These are phyloP conservation scores for Nipponacmea schrenckii DNA, from an alignment of 2,888 invertebrate genomes.

Conservation along the genomic window DNA sequence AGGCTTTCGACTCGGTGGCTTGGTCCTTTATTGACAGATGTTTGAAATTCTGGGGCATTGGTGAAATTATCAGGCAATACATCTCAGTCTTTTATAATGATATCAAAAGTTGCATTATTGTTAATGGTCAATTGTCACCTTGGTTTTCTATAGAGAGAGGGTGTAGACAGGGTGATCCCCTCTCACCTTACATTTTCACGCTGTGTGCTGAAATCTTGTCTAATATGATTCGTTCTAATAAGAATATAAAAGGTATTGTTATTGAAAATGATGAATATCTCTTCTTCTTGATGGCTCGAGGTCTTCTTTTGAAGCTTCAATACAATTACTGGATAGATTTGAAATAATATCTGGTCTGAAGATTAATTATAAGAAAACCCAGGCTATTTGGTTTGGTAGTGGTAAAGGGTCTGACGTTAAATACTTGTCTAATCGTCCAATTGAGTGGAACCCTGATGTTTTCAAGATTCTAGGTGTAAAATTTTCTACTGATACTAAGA, in stretches of 20 bases:
- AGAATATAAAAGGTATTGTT: not conserved
- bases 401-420: no score
- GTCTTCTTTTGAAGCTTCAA: not conserved
- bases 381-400: not conserved
- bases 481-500: not conserved
- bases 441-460: no score
- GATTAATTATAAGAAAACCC: no score
- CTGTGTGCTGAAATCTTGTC: not conserved
- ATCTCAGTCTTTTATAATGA: conserved; percentile 20
- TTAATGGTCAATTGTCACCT: no score
- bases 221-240: not conserved
- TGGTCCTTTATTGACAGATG: conserved; percentile 22
- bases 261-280: not conserved
- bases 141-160: not conserved
- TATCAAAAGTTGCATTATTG: not conserved
- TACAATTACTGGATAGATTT: no score
- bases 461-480: not conserved
- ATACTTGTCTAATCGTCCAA: no score
- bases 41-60: conserved; percentile 24
- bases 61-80: conserved; percentile 18
- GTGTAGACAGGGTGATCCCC: no score
- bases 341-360: no score
- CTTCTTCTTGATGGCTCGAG: not conserved
- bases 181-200: not conserved
- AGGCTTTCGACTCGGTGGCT: conserved; percentile 28